These are phyloP conservation scores for Esperia sulphurella DNA, from an alignment of 2,888 invertebrate genomes.

Conservation along the genomic window DNA sequence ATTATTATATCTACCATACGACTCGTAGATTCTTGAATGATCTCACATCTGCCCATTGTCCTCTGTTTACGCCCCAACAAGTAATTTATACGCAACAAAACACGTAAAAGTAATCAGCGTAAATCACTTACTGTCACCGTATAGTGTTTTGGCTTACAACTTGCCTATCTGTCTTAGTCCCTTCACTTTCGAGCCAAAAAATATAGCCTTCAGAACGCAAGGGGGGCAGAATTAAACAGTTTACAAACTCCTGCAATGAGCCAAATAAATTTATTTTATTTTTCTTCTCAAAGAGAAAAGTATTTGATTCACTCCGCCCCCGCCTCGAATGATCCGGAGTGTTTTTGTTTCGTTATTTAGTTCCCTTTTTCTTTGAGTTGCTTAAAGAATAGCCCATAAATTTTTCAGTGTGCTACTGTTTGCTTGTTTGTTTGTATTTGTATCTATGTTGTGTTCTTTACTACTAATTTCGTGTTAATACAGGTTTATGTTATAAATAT, in stretches of 20 bases:
- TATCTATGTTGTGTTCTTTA: conserved; percentile 4
- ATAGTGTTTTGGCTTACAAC: conserved; percentile 11
- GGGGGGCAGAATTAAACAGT: conserved; percentile 16
- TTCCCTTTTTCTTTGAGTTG: conserved; percentile 34
- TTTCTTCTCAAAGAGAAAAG: conserved; percentile 42
- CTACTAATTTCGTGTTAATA: neutral
- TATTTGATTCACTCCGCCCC: conserved; percentile 62
- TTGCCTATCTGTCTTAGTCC: conserved; percentile 9
- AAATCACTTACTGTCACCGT: conserved; percentile 11
- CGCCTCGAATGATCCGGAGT: conserved; percentile 53
- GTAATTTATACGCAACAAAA: conserved; percentile 10
- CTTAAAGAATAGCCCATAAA: conserved; percentile 64
- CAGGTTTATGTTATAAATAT: neutral
- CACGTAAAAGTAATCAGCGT: conserved; percentile 14
- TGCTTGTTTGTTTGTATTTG: conserved; percentile 36
- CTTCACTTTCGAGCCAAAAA: conserved; percentile 3
- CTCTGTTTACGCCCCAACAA: neutral
- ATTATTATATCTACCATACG: too few relatives aligned
- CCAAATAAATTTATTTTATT: conserved; percentile 16
- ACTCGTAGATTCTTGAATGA: too few relatives aligned
- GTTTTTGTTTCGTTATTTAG: conserved; percentile 42
- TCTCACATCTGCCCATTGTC: neutral
- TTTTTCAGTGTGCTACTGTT: conserved; percentile 48
- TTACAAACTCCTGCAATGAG: conserved; percentile 16
- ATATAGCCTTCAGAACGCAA: conserved; percentile 7